phyloP scores from a whole-genome alignment of 2,888 invertebrate species.

The Eulithis prunata region DNA sequence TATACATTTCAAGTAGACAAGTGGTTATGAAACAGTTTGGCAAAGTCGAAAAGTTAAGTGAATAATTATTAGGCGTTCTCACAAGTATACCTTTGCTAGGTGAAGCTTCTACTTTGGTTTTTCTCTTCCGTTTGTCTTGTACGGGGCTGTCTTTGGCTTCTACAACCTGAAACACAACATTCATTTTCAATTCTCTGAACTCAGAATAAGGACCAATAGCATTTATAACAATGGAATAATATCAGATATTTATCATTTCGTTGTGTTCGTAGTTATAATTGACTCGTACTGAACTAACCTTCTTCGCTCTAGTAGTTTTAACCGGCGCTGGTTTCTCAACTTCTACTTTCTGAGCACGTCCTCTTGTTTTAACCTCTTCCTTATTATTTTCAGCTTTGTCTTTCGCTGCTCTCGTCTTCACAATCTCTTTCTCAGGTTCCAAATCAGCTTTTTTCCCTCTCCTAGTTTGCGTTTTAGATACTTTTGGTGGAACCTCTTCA shows the following conservation, averaged over 20 bases:
- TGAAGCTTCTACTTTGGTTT: slow-evolving; percentile 42
- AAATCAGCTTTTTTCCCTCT: slow-evolving; percentile 43
- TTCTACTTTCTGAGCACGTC: slow-evolving; percentile 14
- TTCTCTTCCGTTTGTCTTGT: slow-evolving; percentile 48
- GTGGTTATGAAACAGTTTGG: too few relatives aligned
- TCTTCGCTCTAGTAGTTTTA: slow-evolving; percentile 26
- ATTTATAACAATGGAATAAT: too few relatives aligned
- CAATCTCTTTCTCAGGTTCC: background rate
- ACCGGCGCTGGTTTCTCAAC: slow-evolving; percentile 6
- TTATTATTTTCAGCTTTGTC: slow-evolving; percentile 1
- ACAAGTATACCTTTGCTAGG: slow-evolving; percentile 44
- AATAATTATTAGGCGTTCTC: too few relatives aligned
- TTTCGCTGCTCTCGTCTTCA: slow-evolving; percentile 6
- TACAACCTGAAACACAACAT: slow-evolving; percentile 36
- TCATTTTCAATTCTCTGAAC: too few relatives aligned
- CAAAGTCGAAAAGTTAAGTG: too few relatives aligned
- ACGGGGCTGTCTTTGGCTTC: slow-evolving; percentile 36
- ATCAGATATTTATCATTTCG: too few relatives aligned
- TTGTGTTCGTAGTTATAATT: too few relatives aligned
- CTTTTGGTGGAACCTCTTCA: slow-evolving; percentile 44
- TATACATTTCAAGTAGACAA: too few relatives aligned
- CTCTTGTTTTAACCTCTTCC: slow-evolving; percentile 14
- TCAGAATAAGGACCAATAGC: too few relatives aligned
- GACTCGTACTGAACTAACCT: slow-evolving; percentile 10
- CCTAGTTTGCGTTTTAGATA: slow-evolving; percentile 37